Percentiles rank a stretch among this genome's conserved stretches.
These are phyloP conservation scores for Aphidius colemani DNA, from an alignment of 2,888 invertebrate species.

Conservation along the genomic window DNA sequence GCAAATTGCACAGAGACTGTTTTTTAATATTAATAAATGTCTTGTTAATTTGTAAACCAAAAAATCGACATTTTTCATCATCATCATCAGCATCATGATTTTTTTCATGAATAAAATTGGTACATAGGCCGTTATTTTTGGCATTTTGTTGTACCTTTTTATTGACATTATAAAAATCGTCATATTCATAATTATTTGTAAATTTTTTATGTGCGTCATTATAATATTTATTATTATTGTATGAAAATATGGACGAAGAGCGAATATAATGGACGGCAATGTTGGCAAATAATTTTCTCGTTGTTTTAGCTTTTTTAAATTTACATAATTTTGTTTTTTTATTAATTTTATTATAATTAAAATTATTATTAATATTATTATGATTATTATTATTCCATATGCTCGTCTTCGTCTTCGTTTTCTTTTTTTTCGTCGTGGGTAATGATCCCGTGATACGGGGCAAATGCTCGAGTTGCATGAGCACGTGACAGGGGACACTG, in stretches of 20 bases:
- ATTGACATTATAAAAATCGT: constrained; percentile 7
- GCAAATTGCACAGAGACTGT: too few relatives aligned
- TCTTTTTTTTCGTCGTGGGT: constrained; percentile 31
- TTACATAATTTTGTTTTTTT: background rate
- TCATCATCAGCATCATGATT: constrained; percentile 17
- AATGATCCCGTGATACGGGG: constrained; percentile 48
- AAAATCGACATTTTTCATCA: background rate
- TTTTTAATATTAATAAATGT: too few relatives aligned
- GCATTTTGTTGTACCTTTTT: constrained; percentile 7
- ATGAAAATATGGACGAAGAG: constrained; percentile 23
- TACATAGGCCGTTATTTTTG: background rate
- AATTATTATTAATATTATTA: constrained; percentile 5
- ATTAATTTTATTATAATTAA: too few relatives aligned
- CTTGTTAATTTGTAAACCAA: too few relatives aligned
- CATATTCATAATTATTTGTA: background rate
- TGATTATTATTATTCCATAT: constrained; percentile 12
- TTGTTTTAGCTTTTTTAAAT: constrained; percentile 9
- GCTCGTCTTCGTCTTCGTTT: constrained; percentile 22
- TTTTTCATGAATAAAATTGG: background rate
- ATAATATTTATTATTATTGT: background rate
- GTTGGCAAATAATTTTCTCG: constrained; percentile 4
- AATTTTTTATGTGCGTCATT: background rate
- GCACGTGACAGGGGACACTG: constrained; percentile 49
- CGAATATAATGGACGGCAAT: constrained; percentile 15
- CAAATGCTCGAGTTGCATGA: constrained; percentile 52